phyloP scores from a whole-genome alignment of 2,113 vertebrate genomes.

The Paramormyrops kingsleyae region DNA sequence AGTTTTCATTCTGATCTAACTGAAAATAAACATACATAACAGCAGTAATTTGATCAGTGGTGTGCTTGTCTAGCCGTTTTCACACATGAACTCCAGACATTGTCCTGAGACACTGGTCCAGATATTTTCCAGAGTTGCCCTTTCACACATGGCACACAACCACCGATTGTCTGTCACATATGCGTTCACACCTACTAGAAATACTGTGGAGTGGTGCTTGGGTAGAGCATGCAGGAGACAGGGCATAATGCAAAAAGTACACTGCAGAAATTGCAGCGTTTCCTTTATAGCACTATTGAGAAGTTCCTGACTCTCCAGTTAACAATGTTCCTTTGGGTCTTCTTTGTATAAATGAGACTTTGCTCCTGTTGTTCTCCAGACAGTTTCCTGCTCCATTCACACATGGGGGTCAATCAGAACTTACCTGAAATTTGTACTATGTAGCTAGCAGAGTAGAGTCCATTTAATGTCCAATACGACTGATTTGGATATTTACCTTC shows the following conservation, averaged over 20 bases:
- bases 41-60: conserved; percentile 22
- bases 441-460: neutral
- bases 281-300: neutral
- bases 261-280: neutral
- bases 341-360: neutral
- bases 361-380: neutral
- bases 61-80: conserved; percentile 5
- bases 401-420: neutral
- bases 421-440: neutral
- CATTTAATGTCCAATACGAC: neutral
- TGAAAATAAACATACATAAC: conserved; percentile 34
- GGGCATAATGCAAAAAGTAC: neutral
- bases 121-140: neutral
- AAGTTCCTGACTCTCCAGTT: neutral
- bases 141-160: neutral
- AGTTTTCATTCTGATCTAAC: conserved; percentile 25
- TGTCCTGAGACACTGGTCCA: conserved; percentile 24
- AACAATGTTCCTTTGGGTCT: neutral
- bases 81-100: neutral
- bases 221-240: neutral
- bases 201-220: neutral
- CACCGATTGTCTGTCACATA: conserved; percentile 13
- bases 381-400: neutral
- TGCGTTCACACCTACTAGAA: neutral
- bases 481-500: neutral